Evolutionary conservation across 2,888 invertebrate species (phyloP).

Genomic region (Calameuta pallipes): DNA sequence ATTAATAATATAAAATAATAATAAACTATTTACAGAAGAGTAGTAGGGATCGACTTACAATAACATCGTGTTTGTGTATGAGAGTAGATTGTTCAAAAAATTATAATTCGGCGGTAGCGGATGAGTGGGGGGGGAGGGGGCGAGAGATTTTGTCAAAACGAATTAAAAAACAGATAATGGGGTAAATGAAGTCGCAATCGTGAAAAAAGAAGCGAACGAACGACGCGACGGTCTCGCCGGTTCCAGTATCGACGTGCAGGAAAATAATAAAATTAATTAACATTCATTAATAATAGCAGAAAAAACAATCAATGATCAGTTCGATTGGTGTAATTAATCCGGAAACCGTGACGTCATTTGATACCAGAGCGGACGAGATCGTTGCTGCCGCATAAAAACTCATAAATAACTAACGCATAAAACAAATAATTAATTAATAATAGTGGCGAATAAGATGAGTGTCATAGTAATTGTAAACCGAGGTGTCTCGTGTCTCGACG

Average conservation of each 20-base stretch:
- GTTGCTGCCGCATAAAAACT: constrained; percentile 50
- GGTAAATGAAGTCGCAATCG: constrained; percentile 16
- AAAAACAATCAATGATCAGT: constrained; percentile 13
- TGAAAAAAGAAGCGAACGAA: constrained; percentile 47
- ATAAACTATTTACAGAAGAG: constrained; percentile 62
- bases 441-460: constrained; percentile 44
- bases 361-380: constrained; percentile 43
- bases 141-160: not conserved
- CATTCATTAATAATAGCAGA: constrained; percentile 1
- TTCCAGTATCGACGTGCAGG: constrained; percentile 24
- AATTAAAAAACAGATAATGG: constrained; percentile 23
- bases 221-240: constrained; percentile 55
- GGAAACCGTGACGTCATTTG: not conserved
- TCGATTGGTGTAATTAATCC: constrained; percentile 18
- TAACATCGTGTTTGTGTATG: constrained; percentile 44
- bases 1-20: constrained; percentile 51
- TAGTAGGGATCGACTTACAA: constrained; percentile 55
- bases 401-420: constrained; percentile 55
- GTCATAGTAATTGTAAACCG: constrained; percentile 43
- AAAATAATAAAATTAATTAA: constrained; percentile 9
- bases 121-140: not conserved
- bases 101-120: not conserved
- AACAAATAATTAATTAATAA: constrained; percentile 40
- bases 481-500: not conserved
- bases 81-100: not conserved